Evolutionary conservation across 2,888 invertebrate species (phyloP).

Genomic region (Trichogramma evanescens): DNA sequence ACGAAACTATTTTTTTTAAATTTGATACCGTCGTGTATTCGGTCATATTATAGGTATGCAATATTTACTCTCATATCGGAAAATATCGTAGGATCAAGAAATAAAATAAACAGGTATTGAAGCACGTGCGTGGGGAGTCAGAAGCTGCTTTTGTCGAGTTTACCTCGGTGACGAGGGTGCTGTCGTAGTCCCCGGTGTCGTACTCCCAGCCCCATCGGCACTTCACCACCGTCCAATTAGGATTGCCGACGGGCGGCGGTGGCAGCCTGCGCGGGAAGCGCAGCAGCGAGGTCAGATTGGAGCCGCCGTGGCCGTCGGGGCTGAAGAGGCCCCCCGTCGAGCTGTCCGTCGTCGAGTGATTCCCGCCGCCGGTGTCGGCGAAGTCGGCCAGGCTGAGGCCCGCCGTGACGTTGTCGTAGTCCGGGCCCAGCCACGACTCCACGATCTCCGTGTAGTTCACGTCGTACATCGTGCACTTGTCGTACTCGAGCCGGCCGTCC

Average conservation of each 20-base stretch:
- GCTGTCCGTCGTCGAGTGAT: neutral
- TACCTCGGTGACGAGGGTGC: constrained; percentile 62
- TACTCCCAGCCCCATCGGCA: constrained; percentile 59
- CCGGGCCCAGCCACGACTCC: constrained; percentile 34
- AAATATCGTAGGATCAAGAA: too few species aligned
- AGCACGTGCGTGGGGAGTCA: neutral
- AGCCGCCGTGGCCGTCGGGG: constrained; percentile 11
- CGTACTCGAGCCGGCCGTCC: constrained; percentile 47
- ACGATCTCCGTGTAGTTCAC: constrained; percentile 48
- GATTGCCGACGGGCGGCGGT: constrained; percentile 38
- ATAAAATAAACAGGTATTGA: neutral
- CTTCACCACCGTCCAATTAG: constrained; percentile 46
- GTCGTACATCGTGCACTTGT: constrained; percentile 52
- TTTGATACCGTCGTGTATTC: too few species aligned
- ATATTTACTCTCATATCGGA: neutral
- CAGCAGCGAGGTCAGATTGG: constrained; percentile 26
- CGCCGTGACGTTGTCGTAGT: constrained; percentile 15
- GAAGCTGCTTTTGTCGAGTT: constrained; percentile 32
- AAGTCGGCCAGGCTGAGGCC: neutral
- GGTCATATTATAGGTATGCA: neutral
- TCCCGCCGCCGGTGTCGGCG: constrained; percentile 11
- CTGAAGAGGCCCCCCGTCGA: neutral
- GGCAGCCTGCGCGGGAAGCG: constrained; percentile 27
- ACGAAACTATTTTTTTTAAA: too few species aligned
- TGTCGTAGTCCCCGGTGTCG: constrained; percentile 56